phyloP scores from a whole-genome alignment of 2,888 invertebrate species.

The Glyphotaelius pellucidus region DNA sequence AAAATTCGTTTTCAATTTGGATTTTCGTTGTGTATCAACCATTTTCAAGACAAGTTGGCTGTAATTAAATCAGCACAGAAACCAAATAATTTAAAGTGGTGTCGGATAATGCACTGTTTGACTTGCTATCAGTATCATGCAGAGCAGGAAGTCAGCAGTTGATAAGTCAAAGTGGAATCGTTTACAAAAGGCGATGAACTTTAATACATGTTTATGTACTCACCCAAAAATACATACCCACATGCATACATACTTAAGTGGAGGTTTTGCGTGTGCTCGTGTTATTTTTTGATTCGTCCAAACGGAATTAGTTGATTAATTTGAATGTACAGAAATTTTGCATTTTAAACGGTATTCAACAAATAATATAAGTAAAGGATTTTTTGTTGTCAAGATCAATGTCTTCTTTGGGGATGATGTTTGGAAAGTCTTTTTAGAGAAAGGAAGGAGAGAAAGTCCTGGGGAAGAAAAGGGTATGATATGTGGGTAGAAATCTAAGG shows the following conservation, averaged over 20 bases:
- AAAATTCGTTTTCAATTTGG: neutral
- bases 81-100: neutral
- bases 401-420: no score
- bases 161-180: neutral
- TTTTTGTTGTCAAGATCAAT: no score
- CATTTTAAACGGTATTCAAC: no score
- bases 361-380: no score
- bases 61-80: constrained; percentile 26
- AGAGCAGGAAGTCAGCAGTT: neutral
- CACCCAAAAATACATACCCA: neutral
- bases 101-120: neutral
- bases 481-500: no score
- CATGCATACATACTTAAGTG: neutral
- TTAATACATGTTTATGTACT: neutral
- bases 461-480: no score
- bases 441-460: no score
- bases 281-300: no score
- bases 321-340: no score
- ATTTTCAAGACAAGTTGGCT: neutral
- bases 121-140: neutral
- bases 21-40: neutral
- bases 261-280: no score
- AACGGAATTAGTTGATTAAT: no score
- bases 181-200: constrained; percentile 33
- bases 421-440: no score